A percentile compares a stretch with the other conserved stretches of the same genome.
Conservation (phyloP, 2,797 vertebrate species). For the Betta splendens region DNA sequence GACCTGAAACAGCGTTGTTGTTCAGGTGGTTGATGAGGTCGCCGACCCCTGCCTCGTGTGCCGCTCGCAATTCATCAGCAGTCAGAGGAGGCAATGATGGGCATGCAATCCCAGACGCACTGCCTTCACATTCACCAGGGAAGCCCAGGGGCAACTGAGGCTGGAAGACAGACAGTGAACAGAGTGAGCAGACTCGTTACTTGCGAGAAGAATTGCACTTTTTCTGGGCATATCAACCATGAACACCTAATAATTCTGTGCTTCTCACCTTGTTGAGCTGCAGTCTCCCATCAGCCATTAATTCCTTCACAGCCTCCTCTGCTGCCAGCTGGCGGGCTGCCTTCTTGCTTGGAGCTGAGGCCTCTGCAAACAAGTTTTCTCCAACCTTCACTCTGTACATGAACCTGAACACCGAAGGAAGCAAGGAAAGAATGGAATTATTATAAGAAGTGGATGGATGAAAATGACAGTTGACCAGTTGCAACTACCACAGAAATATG, state of each 20-base stretch:
- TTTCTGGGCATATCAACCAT: slow-evolving; percentile 1
- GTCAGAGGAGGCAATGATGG: slow-evolving; percentile 75
- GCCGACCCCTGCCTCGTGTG: slow-evolving; percentile 85
- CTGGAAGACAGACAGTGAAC: slow-evolving; percentile 45
- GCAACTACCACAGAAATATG: slow-evolving; percentile 2
- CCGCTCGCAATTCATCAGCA: slow-evolving; percentile 82
- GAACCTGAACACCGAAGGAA: slow-evolving; percentile 81
- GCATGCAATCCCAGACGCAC: slow-evolving; percentile 59
- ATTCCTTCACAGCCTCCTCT: slow-evolving; percentile 91
- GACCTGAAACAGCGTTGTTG: slow-evolving; percentile 92
- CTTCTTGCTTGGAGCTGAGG: slow-evolving; percentile 95
- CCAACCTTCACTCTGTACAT: slow-evolving; percentile 93
- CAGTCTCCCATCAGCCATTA: slow-evolving; percentile 84
- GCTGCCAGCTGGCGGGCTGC: slow-evolving; percentile 94
- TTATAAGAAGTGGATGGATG: slow-evolving; percentile 19
- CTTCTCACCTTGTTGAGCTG: slow-evolving; percentile 82
- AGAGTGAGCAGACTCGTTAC: neutral
- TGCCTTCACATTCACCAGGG: slow-evolving; percentile 67
- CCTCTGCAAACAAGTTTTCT: slow-evolving; percentile 86
- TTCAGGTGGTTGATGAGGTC: slow-evolving; percentile 95
- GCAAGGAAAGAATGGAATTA: slow-evolving; percentile 10
- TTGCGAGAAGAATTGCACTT: neutral
- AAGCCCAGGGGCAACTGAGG: slow-evolving; percentile 73
- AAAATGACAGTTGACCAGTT: slow-evolving; percentile 25
- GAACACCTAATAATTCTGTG: neutral